Base-by-base conservation (phyloP, 2,888 invertebrate genomes). In the Blastobasis lacticolella region DNA sequence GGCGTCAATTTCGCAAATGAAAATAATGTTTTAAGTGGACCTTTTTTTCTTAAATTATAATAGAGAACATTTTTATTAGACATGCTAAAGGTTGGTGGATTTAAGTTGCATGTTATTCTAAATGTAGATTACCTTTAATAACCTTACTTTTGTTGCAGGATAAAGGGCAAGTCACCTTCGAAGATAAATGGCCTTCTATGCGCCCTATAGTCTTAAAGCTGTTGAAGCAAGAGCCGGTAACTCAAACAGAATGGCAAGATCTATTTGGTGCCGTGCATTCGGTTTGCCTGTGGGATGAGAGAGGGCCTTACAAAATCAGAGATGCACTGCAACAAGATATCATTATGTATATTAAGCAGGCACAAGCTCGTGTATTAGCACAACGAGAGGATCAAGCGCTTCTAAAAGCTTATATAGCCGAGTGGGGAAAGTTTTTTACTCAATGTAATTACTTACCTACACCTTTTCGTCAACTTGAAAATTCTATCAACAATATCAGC, bases 361-460 rank as follows among this genome's bases (percentile, higher is more conserved):
- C 97, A 38, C 97, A 97, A 78, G 92, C 91, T 67, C 90, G 96
- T 66, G 98, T 99, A 2, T 88, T 97, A 59, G 93, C 95, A 0
- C 96, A 98, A 72, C 92, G 95, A 57, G 98, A 98, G 72, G 98
- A 99, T 67, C 97, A 98, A 75, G 97, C 97, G 0, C 90, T 99
- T 42, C 89, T 99, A 6, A 97, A 97, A 80, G 96, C 98, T 0
- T 99, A 99, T 78, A 99, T 99, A 64, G 92, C 94, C 5, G 99
- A 99, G 84, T 99, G 99, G 99, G 92, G 97, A 49, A 97, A 97
- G 75, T 99, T 98, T 88, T 98, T 98, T 76, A 96, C 97, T 5
- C 99, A 99, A 78, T 98, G 98, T 81, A 95, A 96, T 77, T 99
- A 98, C 86, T 89, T 99, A 68, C 98, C 98, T 1, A 95, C 97